phyloP scores from a whole-genome alignment of 2,113 vertebrate species.

The Siniperca chuatsi region DNA sequence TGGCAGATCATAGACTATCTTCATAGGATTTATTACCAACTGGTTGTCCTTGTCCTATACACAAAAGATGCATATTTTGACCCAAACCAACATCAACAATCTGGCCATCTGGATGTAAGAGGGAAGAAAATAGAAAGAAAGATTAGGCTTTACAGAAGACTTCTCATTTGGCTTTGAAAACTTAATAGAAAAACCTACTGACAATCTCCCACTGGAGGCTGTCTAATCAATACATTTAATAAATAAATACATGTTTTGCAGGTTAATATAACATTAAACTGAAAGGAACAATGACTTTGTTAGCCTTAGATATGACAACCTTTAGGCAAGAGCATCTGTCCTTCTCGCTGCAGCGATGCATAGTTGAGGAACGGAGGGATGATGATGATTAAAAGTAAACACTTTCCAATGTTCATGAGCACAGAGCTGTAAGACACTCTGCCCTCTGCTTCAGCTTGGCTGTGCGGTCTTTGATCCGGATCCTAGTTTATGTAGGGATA shows the following conservation, averaged over 20 bases:
- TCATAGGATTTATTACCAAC: slow-evolving; percentile 78
- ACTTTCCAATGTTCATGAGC: slow-evolving; percentile 79
- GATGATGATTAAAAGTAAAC: slow-evolving; percentile 82
- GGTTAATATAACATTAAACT: neutral
- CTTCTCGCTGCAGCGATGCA: slow-evolving; percentile 86
- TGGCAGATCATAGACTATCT: neutral
- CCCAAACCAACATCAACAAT: slow-evolving; percentile 86
- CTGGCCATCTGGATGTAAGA: slow-evolving; percentile 74
- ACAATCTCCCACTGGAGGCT: neutral
- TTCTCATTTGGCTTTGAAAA: neutral
- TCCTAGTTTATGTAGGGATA: slow-evolving; percentile 36
- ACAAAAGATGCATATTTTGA: slow-evolving; percentile 85
- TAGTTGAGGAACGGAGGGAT: slow-evolving; percentile 88
- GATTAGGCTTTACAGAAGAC: neutral
- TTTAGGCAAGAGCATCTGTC: slow-evolving; percentile 82
- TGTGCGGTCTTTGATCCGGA: slow-evolving; percentile 8
- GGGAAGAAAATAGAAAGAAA: slow-evolving; percentile 14
- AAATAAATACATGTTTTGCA: neutral
- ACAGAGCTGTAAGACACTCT: slow-evolving; percentile 67
- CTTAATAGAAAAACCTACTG: neutral
- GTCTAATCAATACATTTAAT: neutral
- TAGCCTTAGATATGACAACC: slow-evolving; percentile 59
- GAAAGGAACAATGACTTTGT: slow-evolving; percentile 8
- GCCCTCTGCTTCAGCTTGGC: slow-evolving; percentile 34
- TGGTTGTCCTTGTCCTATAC: slow-evolving; percentile 85